Percentiles rank a stretch among this genome's conserved stretches.
Evolutionary conservation across 2,113 vertebrate species (phyloP).

Genomic region (Colistium nudipinnis): DNA sequence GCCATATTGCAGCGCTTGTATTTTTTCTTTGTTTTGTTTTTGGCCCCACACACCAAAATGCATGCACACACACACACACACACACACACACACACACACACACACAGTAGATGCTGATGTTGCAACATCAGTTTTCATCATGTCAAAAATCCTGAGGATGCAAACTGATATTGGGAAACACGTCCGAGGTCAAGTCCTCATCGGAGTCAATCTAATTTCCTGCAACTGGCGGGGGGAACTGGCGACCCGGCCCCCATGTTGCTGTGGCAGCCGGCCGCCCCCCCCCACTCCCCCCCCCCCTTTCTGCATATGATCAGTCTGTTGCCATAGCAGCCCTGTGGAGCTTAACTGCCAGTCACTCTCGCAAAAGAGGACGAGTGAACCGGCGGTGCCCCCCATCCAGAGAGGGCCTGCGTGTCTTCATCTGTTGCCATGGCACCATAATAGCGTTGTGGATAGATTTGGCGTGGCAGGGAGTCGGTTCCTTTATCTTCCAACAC

Average conservation of each 20-base stretch:
- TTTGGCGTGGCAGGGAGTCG: constrained; percentile 71
- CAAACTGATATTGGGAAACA: constrained; percentile 16
- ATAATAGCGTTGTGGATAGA: constrained; percentile 74
- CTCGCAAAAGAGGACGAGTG: constrained; percentile 67
- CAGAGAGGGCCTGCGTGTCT: constrained; percentile 67
- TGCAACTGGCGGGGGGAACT: constrained; percentile 49
- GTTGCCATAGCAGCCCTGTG: constrained; percentile 82
- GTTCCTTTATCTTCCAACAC: constrained; percentile 70
- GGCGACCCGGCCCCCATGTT: constrained; percentile 64
- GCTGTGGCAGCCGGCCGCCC: constrained; percentile 67
- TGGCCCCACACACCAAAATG: neutral
- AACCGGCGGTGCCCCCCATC: constrained; percentile 69
- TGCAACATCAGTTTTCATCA: constrained; percentile 7
- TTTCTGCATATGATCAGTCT: constrained; percentile 79
- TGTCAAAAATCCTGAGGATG: constrained; percentile 16
- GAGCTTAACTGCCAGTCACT: constrained; percentile 77
- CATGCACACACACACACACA: neutral
- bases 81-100: neutral
- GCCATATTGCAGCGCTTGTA: constrained; percentile 20
- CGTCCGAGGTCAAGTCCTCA: constrained; percentile 62
- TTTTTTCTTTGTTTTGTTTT: neutral
- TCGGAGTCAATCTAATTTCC: constrained; percentile 75
- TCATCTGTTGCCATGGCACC: constrained; percentile 82
- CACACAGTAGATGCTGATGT: neutral
- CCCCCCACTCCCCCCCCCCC: constrained; percentile 57